Percentiles rank a stretch among this genome's conserved stretches.
Conservation (phyloP, 1,140 invertebrate species). For the Drosophila rhopaloa region DNA sequence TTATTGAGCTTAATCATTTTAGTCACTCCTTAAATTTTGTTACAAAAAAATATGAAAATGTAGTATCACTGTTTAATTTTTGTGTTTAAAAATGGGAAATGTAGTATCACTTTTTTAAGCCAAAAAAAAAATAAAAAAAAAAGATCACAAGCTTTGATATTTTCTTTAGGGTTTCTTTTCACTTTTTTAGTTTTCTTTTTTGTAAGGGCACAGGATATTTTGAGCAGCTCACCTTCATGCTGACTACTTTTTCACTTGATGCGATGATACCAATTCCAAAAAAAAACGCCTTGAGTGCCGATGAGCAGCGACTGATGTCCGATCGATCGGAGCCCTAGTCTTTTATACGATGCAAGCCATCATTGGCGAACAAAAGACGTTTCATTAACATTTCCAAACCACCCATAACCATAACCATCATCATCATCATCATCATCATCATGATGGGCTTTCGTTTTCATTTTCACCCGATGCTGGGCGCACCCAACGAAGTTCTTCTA, state of each 20-base stretch:
- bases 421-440: background rate
- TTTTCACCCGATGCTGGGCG: conserved; percentile 40
- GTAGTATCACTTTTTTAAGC: background rate
- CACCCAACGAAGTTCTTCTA: conserved; percentile 45
- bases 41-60: background rate
- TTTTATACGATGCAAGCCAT: conserved; percentile 64
- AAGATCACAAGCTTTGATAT: background rate
- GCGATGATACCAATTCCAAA: conserved; percentile 44
- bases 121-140: background rate
- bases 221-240: conserved; percentile 69
- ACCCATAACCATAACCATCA: conserved; percentile 12
- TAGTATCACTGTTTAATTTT: background rate
- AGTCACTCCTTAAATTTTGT: background rate
- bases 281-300: conserved; percentile 52
- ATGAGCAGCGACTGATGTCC: conserved; percentile 69
- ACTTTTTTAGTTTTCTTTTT: background rate
- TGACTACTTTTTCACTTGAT: conserved; percentile 67
- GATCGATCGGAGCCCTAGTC: conserved; percentile 30
- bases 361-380: conserved; percentile 58
- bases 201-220: conserved; percentile 1
- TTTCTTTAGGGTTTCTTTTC: background rate
- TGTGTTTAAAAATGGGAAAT: too few species aligned
- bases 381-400: conserved; percentile 72
- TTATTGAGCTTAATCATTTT: background rate
- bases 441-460: conserved; percentile 44